Evolutionary conservation across 92 coral and sea anemone genomes (phyloP), one percentile per base, ranked within the genome.

Genomic region (Porites cylindrica): DNA sequence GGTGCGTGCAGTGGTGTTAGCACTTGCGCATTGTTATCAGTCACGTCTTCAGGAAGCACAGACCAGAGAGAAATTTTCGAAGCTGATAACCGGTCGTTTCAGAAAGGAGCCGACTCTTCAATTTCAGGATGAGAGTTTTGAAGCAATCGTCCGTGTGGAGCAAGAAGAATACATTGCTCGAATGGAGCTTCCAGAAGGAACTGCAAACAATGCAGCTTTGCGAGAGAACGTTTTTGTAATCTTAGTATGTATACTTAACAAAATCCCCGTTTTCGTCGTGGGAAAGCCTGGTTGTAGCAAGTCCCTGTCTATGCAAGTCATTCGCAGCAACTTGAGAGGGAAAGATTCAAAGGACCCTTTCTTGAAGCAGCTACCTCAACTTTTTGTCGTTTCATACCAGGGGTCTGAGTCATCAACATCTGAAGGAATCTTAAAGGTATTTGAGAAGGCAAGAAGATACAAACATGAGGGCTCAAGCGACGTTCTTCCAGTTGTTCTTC

Each of bases 221-320:
- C 99, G 99, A 6, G 99, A 97, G 70, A 97, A 97, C 72, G 98
- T 97, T 65, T 97, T 97, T 75, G 97, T 97, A 71, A 97, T 95
- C 85, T 85, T 97, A 32, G 98, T 97, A 51, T 95, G 98, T 89
- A 97, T 97, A 83, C 86, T 97, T 18, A 97, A 95, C 85, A 93
- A 80, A 63, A 97, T 97, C 56, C 99, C 99, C n/a, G 98, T 97
- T 64, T 97, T 97, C 66, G 98, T 97, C 18, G 98, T 97, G 38
- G 99, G 99, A 24, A 97, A 97, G 58, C 99, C 99, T 26, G 99
- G 99, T 17, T 97, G 99, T 81, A 97, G 99, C 81, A 97, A 97
- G 74, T 97, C 99, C 43, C 91, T 97, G 62, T 97, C 99, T 47
- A 95, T 97, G 94, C 99, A 97, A 80, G 83, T 97, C 62, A 97